Base-by-base conservation (phyloP, 2,797 vertebrate species). In the Anableps anableps region DNA sequence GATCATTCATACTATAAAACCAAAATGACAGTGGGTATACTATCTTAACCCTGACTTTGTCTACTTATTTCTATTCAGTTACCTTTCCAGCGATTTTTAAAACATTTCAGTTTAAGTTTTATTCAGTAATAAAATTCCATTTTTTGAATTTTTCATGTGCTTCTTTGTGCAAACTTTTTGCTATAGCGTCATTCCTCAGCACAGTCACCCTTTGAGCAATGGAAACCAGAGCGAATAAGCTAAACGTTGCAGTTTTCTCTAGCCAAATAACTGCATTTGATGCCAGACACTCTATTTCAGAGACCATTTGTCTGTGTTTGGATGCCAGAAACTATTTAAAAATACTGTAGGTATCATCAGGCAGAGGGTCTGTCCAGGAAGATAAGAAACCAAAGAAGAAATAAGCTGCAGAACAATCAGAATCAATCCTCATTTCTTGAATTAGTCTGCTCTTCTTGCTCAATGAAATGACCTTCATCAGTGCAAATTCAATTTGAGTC, bases 401-500 rank as follows among this genome's bases (percentile, higher is more conserved):
- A 82, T 83, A 83, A 87, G 83, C 83, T 76, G 80, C 83, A 75
- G 83, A 86, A 84, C 74, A 71, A 84, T 82, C 66, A 17, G 77
- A 82, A 91, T 91, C 85, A 70, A 88, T 86, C 76, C 80, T 83
- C 43, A 83, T 89, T 85, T 72, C 6, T 41, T 53, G 72, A 86
- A 86, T 86, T 71, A 76, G 70, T 83, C 81, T 48, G 84, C 70
- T 88, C 74, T 34, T 82, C 80, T 68, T 80, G 66, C 68, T 45
- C 74, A 58, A 53, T 31, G 66, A 81, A 85, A 85, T 74, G 85
- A 89, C 90, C 89, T 89, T 91, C 88, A 88, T 91, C 90, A 81
- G 75, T 47, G 66, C 77, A 88, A 88, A 90, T 86, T 84, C 76
- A 88, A 88, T 89, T 82, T 82, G 73, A 83, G 75, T 84, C 23